phyloP scores from a whole-genome alignment of 1,140 invertebrate genomes.

The Drosophila nannoptera region DNA sequence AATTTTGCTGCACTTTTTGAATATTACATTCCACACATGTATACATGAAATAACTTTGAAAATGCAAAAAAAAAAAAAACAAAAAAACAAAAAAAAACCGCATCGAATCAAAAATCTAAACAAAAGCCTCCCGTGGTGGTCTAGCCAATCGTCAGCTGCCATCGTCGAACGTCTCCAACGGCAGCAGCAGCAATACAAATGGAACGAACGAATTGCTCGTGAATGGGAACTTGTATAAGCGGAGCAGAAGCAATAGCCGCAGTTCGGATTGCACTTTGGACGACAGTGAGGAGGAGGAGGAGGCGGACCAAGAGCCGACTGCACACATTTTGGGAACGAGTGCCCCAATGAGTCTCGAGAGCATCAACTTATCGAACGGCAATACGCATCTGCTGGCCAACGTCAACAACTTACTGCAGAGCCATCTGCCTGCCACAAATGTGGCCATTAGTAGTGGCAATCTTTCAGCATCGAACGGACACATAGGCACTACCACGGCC shows the following conservation, averaged over 20 bases:
- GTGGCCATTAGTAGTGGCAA: constrained; percentile 36
- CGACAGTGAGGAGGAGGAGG: constrained; percentile 60
- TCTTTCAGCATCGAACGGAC: constrained; percentile 49
- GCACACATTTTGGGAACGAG: constrained; percentile 31
- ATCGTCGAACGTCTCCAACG: constrained; percentile 65
- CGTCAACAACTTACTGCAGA: constrained; percentile 67
- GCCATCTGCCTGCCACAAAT: constrained; percentile 58
- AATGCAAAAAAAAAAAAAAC: constrained; percentile 39
- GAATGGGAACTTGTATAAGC: constrained; percentile 46
- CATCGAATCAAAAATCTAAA: constrained; percentile 56
- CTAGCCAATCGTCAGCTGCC: constrained; percentile 82
- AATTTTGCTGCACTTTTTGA: constrained; percentile 56
- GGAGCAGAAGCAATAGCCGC: constrained; percentile 68
- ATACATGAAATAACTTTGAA: constrained; percentile 7
- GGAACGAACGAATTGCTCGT: constrained; percentile 36
- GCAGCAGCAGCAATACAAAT: constrained; percentile 25
- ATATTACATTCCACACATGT: constrained; percentile 7
- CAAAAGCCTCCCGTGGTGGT: constrained; percentile 82
- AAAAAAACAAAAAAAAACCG: constrained; percentile 27
- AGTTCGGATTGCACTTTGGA: constrained; percentile 76
- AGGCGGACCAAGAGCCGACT: constrained; percentile 34
- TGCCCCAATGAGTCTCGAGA: constrained; percentile 27
- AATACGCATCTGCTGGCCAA: constrained; percentile 66
- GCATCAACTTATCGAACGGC: constrained; percentile 70
- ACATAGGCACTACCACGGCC: constrained; percentile 70